Evolutionary conservation across 2,113 vertebrate genomes (phyloP).

Genomic region (Urocynchramus pylzowi): DNA sequence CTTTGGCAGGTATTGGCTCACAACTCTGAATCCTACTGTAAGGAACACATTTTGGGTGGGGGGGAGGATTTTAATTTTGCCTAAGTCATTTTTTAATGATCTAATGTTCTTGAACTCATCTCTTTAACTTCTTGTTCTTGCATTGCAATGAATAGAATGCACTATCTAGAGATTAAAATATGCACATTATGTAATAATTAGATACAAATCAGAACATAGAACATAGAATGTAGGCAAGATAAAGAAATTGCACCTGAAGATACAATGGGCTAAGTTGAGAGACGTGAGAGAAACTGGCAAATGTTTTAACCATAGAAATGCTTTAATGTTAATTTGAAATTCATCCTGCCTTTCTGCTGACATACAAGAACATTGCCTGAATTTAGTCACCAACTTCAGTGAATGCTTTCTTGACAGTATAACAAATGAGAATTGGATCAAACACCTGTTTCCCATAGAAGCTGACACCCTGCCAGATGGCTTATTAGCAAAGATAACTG

Average conservation of each 20-base stretch:
- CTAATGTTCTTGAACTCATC: background rate
- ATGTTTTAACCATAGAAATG: background rate
- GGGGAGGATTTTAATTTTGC: background rate
- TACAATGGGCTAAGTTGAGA: background rate
- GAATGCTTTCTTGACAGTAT: background rate
- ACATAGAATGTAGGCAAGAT: background rate
- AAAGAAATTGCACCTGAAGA: background rate
- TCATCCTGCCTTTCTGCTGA: constrained; percentile 35
- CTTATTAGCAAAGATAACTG: constrained; percentile 22
- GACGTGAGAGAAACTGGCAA: background rate
- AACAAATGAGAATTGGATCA: constrained; percentile 37
- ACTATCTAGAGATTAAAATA: background rate
- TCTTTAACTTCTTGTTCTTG: background rate
- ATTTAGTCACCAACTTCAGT: constrained; percentile 30
- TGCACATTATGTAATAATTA: background rate
- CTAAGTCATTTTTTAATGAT: background rate
- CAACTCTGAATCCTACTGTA: background rate
- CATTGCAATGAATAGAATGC: background rate
- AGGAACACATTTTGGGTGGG: background rate
- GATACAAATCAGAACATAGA: background rate
- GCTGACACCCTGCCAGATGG: constrained; percentile 51
- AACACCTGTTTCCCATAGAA: constrained; percentile 33
- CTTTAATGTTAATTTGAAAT: background rate
- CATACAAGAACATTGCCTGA: background rate
- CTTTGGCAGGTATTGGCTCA: background rate